Conservation (phyloP, 2,888 invertebrate species). For the Agrotis clavis region DNA sequence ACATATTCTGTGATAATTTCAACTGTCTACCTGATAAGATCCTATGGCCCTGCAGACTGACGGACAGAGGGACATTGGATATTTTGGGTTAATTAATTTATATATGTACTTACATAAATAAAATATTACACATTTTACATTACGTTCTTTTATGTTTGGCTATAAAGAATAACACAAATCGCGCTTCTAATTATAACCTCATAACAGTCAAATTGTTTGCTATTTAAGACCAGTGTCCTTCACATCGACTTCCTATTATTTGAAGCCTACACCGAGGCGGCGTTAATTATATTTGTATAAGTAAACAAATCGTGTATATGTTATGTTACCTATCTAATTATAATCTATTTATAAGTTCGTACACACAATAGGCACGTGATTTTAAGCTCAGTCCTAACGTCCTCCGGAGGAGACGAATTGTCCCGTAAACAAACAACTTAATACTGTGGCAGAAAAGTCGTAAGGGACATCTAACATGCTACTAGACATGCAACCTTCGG, state of each 20-base stretch:
- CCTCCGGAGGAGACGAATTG: not conserved
- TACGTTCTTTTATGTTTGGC: too few relatives aligned
- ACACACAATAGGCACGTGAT: constrained; percentile 12
- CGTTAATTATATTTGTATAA: constrained; percentile 54
- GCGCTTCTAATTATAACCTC: constrained; percentile 19
- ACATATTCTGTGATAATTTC: too few relatives aligned
- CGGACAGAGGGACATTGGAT: too few relatives aligned
- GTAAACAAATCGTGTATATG: constrained; percentile 43
- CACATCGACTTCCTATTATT: constrained; percentile 48
- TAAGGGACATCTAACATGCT: not conserved
- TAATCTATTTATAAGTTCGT: constrained; percentile 42
- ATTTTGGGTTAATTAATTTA: too few relatives aligned
- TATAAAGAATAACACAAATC: too few relatives aligned
- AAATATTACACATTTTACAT: too few relatives aligned
- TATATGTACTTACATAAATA: too few relatives aligned
- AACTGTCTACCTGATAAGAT: too few relatives aligned
- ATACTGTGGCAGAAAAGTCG: not conserved
- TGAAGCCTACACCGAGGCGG: constrained; percentile 18
- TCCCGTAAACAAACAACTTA: not conserved
- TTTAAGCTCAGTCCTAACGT: not conserved
- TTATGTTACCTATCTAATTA: constrained; percentile 45
- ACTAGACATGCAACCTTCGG: not conserved
- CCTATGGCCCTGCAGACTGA: too few relatives aligned
- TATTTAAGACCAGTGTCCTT: constrained; percentile 39
- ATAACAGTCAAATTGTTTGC: constrained; percentile 29